A percentile compares a stretch with the other conserved stretches of the same genome.
These are phyloP conservation scores for Eurosta solidaginis DNA, from an alignment of 1,140 invertebrate species.

Conservation along the genomic window DNA sequence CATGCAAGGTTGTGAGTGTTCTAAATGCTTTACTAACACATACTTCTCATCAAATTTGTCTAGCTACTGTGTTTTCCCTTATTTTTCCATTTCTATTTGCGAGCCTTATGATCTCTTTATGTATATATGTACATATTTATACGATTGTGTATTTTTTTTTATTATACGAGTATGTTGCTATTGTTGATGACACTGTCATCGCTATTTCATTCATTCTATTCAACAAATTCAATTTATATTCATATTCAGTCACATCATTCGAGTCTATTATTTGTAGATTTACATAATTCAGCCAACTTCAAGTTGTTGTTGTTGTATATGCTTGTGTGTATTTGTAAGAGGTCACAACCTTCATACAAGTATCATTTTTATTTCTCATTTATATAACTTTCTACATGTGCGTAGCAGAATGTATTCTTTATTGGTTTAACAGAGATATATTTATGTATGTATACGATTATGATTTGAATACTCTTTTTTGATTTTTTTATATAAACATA, in stretches of 20 bases:
- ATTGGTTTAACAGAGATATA: no score
- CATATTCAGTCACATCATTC: conserved; percentile 23
- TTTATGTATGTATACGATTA: neutral
- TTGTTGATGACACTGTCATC: neutral
- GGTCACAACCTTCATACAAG: neutral
- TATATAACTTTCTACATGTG: neutral
- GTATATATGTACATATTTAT: neutral
- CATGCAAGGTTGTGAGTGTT: no score
- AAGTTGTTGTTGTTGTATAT: no score
- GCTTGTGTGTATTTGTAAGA: neutral
- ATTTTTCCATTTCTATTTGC: no score
- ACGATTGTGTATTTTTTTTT: neutral
- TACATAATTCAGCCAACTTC: conserved; percentile 5
- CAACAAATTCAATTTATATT: conserved; percentile 29
- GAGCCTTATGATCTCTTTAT: no score
- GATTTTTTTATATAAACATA: no score
- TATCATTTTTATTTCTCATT: neutral
- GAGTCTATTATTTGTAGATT: conserved; percentile 27
- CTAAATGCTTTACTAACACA: no score
- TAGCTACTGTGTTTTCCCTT: no score
- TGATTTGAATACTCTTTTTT: neutral
- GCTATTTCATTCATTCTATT: neutral
- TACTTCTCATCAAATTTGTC: no score
- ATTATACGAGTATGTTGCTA: neutral
- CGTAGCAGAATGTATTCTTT: neutral